A percentile compares a stretch with the other conserved stretches of the same genome.
These are phyloP conservation scores for Drosophila paracracens DNA, from an alignment of 2,888 invertebrate species.

Conservation along the genomic window DNA sequence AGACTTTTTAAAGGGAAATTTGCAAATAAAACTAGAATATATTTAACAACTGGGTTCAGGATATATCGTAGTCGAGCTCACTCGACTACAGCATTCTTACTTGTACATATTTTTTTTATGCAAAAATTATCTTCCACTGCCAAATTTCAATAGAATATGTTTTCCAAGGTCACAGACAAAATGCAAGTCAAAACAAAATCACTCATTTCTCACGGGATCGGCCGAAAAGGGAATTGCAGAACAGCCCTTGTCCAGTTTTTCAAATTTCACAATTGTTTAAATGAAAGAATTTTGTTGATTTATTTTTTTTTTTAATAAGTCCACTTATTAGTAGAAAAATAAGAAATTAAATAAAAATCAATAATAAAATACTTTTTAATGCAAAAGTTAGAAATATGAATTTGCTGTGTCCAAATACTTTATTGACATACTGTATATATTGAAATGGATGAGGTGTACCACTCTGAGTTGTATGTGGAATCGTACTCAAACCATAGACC, in stretches of 20 bases:
- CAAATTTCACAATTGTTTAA: not conserved
- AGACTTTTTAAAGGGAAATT: no score
- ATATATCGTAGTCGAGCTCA: no score
- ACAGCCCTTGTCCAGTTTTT: not conserved
- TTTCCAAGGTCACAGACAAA: not conserved
- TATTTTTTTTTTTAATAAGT: not conserved
- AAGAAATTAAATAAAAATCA: no score
- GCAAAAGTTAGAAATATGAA: no score
- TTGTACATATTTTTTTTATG: not conserved
- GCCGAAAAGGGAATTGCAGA: not conserved
- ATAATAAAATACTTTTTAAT: no score
- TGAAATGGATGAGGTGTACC: not conserved
- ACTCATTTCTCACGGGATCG: not conserved
- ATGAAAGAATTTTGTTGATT: not conserved
- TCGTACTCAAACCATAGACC: not conserved
- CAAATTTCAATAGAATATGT: not conserved
- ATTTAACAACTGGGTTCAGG: no score
- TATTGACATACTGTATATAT: no score
- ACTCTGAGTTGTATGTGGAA: not conserved
- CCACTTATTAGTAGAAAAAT: not conserved
- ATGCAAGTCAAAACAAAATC: not conserved
- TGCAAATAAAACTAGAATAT: no score
- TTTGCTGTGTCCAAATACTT: no score
- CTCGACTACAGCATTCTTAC: no score
- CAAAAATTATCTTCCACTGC: not conserved